Base-by-base conservation (phyloP, 1,140 invertebrate species). In the Aphidius gifuensis region DNA sequence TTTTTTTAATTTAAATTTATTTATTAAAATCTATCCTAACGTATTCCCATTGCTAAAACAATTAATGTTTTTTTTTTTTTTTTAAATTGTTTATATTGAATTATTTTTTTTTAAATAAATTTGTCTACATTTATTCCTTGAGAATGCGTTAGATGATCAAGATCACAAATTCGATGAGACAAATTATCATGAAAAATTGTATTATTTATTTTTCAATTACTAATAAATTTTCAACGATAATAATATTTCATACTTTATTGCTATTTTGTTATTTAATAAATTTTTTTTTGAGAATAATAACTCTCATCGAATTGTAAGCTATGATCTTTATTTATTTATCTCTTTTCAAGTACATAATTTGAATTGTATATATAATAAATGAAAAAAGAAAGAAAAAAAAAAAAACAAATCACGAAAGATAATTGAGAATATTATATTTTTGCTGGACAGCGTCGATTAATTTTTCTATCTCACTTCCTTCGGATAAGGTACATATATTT, bases 401-500 rank as follows among this genome's bases (percentile, higher is more conserved):
- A 46, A 62, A 49, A 61, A 56, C 32, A 54, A 62, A 49, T 62
- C 8, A 21, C 23, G 47, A 49, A 49, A 32, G 23, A 32, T 32
- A 32, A 32, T 32, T 32, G 23, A 32, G 23, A 32, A 32, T 32
- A 32, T 32, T 32, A 32, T 32, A 32, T 3, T 32, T 16, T 32
- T 32, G 43, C 57, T 38, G 63, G 47, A 64, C 53, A 64, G 58
- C 47, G 32, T 59, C 57, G 48, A 38, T 64, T 68, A 65, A 67
- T 59, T 67, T 49, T 58, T 16, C 47, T 16, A 46, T 44, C 39
- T 51, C 57, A 45, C 46, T 53, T 62, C 55, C 45, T 21, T 66
- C 46, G 72, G 67, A 70, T 66, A 74, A 75, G 75, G 74, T 77
- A 76, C 74, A 32, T 32, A 32, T 32, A 32, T 32, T 32, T 32